Evolutionary conservation across 2,888 invertebrate genomes (phyloP), one percentile per base, ranked within the genome.

Genomic region (Sphinx pinastri): DNA sequence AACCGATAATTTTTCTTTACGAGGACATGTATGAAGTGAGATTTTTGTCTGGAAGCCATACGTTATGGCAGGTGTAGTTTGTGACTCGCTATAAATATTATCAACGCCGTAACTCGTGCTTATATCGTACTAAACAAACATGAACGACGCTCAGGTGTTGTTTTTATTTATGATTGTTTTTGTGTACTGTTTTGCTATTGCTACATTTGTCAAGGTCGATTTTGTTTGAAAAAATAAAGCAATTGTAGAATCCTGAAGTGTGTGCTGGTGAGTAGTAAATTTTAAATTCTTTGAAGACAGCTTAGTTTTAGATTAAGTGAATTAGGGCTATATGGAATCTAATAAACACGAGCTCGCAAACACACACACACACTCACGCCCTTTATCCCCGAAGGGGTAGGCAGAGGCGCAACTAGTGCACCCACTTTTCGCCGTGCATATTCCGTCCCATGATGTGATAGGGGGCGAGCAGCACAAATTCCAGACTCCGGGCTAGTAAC

Each of bases 1-100:
- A 31, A 45, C 58, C 25, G 57, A 69, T 59, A 69, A 69, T 69
- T 60, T 69, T 58, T 59, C 69, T 49, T 51, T 69, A 51, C 45
- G 57, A 68, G 19, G 68, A 19, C 68, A 58, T 51, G 52, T 68
- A 68, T 51, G 68, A 55, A 47, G 52, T 69, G 38, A 63, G 60
- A 63, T 69, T 63, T 60, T 63, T 52, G 69, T 54, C 45, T 49
- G n/a, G 45, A 45, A 63, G 16, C n/a, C 63, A 63, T 63, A 67
- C 54, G 31, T 67, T 67, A 67, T 14, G 54, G 38, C 54, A 54
- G 67, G 54, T 54, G 54, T 67, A 67, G 54, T 67, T 67, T 67
- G 63, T 63, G 63, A 63, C 63, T 63, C 49, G 47, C 45, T 13
- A 63, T 63, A 63, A 63, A 63, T 63, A 63, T 58, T 38, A 38